Evolutionary conservation across 2,797 vertebrate species (phyloP), one percentile per base, ranked within the genome.

Genomic region (Garrulus glandarius): DNA sequence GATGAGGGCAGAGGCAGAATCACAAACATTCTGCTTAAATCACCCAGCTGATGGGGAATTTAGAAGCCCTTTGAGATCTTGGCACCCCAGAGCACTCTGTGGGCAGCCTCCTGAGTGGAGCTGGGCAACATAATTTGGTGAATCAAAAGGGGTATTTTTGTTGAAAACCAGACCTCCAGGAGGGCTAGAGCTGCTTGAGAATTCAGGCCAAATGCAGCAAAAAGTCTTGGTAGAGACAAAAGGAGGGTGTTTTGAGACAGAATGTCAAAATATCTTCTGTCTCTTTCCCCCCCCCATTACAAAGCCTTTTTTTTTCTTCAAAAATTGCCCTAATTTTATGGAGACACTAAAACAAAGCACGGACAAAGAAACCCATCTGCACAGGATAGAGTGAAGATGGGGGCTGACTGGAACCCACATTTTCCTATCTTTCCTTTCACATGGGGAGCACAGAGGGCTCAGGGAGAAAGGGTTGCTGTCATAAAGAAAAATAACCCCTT

Each of bases 201-300:
- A 92, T 91, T 93, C 94, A 72, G 78, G 86, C 87, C 91, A 95
- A 95, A 91, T 47, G n/a, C 55, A 93, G 49, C 17, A 84, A 88
- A 43, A 32, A 89, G 36, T 43, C 23, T 79, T 89, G n/a, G n/a
- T 76, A 56, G 50, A 94, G 78, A 84, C 4, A 0, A 90, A 86
- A 86, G 20, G 39, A 94, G 64, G 18, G 69, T 14, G 1, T 68
- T 90, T 78, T 50, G 43, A 81, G 41, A 89, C 68, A 77, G 37
- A 52, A 57, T 49, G 30, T 75, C 56, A 81, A 83, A 92, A 90
- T 27, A 56, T 50, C 46, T 92, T 82, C 36, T 71, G 14, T 65
- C 37, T 47, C 56, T 34, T 22, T 22, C 9, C 2, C 27, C 30
- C 30, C 26, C 9, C 11, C 3, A 7, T 55, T 81, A 80, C 23